Evolutionary conservation across 2,888 invertebrate species (phyloP).

Genomic region (Adelognathus sp.): DNA sequence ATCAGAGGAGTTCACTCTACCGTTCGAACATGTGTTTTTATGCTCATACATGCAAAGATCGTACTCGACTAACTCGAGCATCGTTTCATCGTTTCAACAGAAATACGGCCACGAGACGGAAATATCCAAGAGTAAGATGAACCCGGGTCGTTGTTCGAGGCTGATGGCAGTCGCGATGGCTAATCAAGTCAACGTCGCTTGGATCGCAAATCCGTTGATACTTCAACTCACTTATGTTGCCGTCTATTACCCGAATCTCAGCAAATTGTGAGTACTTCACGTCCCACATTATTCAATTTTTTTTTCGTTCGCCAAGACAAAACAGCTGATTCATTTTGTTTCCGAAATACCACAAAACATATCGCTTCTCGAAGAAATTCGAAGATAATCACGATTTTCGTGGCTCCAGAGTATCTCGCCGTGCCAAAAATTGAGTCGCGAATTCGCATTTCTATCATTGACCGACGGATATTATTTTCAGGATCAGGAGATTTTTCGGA

Average conservation of each 20-base stretch:
- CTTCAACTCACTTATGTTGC: constrained; percentile 70
- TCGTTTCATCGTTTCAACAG: constrained; percentile 66
- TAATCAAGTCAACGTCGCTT: constrained; percentile 85
- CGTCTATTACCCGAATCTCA: constrained; percentile 71
- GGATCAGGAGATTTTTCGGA: constrained; percentile 64
- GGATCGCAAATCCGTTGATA: constrained; percentile 83
- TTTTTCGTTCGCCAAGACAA: background rate
- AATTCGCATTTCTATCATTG: no score
- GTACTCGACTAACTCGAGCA: background rate
- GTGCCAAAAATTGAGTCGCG: no score
- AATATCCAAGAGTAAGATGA: constrained; percentile 82
- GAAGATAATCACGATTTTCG: no score
- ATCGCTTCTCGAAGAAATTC: no score
- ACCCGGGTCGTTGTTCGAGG: constrained; percentile 83
- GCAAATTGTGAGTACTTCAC: constrained; percentile 64
- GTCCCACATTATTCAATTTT: background rate
- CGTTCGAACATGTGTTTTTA: no score
- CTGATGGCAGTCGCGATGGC: constrained; percentile 84
- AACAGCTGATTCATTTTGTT: background rate
- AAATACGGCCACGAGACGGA: constrained; percentile 79
- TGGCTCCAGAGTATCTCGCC: no score
- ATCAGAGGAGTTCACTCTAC: no score
- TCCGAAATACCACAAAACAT: no score
- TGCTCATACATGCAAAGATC: background rate
- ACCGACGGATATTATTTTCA: constrained; percentile 55